Conservation (phyloP, 2,888 invertebrate genomes). For the Polydrusus tereticollis region DNA sequence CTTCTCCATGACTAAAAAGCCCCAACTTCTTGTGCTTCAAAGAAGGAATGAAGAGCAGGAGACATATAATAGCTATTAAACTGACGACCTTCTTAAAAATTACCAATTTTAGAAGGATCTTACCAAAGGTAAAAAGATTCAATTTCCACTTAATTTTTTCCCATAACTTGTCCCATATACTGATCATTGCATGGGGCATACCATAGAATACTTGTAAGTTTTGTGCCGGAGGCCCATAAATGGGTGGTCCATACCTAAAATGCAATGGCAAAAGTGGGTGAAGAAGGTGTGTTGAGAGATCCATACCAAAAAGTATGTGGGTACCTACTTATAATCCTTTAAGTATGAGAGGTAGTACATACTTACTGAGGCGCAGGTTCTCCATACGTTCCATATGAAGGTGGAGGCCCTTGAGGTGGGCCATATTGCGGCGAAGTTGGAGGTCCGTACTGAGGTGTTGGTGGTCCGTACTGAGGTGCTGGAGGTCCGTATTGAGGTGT, state of each 20-base stretch:
- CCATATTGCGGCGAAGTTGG: constrained; percentile 57
- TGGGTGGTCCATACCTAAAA: constrained; percentile 52
- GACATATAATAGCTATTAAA: constrained; percentile 81
- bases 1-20: constrained; percentile 17
- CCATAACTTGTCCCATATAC: constrained; percentile 74
- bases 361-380: constrained; percentile 44
- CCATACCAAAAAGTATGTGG: too few relatives aligned
- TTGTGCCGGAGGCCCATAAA: constrained; percentile 55
- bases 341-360: constrained; percentile 3
- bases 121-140: constrained; percentile 79
- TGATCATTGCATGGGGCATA: constrained; percentile 71
- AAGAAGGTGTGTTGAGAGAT: neutral
- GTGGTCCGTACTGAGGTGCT: constrained; percentile 60
- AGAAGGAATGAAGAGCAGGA: constrained; percentile 80
- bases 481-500: constrained; percentile 55
- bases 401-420: constrained; percentile 55
- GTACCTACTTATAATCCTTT: neutral
- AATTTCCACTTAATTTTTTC: constrained; percentile 79
- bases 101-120: constrained; percentile 80
- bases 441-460: constrained; percentile 58
- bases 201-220: constrained; percentile 66
- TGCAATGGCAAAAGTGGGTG: neutral
- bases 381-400: constrained; percentile 32
- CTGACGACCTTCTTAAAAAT: constrained; percentile 87
- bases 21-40: constrained; percentile 57